Evolutionary conservation across 2,888 invertebrate genomes (phyloP).

Genomic region (Acleris sparsana): DNA sequence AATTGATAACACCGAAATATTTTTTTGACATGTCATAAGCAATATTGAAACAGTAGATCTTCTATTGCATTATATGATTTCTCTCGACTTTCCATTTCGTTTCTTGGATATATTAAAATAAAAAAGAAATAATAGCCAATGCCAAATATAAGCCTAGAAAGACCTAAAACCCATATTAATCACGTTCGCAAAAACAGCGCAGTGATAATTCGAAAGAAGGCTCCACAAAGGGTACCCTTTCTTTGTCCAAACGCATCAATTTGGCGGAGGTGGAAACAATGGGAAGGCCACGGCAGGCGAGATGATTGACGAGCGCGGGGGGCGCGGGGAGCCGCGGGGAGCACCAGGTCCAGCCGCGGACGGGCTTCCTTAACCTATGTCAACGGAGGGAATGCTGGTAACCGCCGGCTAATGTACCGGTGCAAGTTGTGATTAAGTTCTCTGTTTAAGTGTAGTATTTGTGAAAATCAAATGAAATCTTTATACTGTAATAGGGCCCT

Average conservation of each 20-base stretch:
- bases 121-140: no score
- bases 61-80: no score
- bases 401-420: neutral
- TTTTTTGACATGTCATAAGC: no score
- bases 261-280: constrained; percentile 57
- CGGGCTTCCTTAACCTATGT: constrained; percentile 28
- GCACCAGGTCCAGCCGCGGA: constrained; percentile 37
- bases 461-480: no score
- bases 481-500: no score
- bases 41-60: no score
- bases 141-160: neutral
- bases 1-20: no score
- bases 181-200: constrained; percentile 42
- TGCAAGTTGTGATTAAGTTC: no score
- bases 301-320: constrained; percentile 65
- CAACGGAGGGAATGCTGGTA: constrained; percentile 10
- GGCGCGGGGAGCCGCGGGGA: constrained; percentile 25
- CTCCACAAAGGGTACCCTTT: constrained; percentile 56
- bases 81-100: no score
- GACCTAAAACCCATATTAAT: constrained; percentile 32
- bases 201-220: constrained; percentile 47
- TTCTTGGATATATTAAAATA: no score
- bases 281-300: constrained; percentile 41
- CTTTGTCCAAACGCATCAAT: constrained; percentile 62
- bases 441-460: no score